Evolutionary conservation across 1,140 invertebrate genomes (phyloP).

Genomic region (Alviniconcha marisindica): DNA sequence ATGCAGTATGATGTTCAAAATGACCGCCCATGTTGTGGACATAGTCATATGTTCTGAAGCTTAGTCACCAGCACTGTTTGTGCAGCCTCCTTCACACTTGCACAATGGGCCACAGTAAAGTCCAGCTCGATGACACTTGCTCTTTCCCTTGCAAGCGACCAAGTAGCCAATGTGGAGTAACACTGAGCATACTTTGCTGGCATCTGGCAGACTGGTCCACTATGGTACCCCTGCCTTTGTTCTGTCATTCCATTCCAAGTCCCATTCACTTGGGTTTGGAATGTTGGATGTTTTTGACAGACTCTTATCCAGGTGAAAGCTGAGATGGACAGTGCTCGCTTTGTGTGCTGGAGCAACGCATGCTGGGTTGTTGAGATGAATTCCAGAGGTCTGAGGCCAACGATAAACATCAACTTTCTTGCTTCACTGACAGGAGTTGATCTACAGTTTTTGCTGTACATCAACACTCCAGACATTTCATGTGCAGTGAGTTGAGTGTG

Average conservation of each 20-base stretch:
- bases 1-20: too few species aligned
- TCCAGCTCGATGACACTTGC: too few species aligned
- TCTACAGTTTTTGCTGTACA: slow-evolving; percentile 34
- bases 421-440: slow-evolving; percentile 13
- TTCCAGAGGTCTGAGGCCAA: slow-evolving; percentile 2
- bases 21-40: too few species aligned
- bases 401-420: slow-evolving; percentile 26
- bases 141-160: too few species aligned
- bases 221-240: not conserved
- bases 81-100: too few species aligned
- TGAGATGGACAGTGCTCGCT: not conserved
- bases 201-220: slow-evolving; percentile 12
- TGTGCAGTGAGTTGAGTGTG: not conserved
- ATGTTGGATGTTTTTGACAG: not conserved
- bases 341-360: slow-evolving; percentile 23
- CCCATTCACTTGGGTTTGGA: slow-evolving; percentile 22
- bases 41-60: too few species aligned
- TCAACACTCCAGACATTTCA: not conserved
- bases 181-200: not conserved
- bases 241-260: slow-evolving; percentile 23
- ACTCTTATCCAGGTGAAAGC: not conserved
- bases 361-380: slow-evolving; percentile 16
- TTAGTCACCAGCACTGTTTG: too few species aligned
- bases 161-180: too few species aligned
- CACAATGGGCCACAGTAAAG: too few species aligned